These are phyloP conservation scores for Mimumesa dahlbomi DNA, from an alignment of 2,888 invertebrate genomes.

Conservation along the genomic window DNA sequence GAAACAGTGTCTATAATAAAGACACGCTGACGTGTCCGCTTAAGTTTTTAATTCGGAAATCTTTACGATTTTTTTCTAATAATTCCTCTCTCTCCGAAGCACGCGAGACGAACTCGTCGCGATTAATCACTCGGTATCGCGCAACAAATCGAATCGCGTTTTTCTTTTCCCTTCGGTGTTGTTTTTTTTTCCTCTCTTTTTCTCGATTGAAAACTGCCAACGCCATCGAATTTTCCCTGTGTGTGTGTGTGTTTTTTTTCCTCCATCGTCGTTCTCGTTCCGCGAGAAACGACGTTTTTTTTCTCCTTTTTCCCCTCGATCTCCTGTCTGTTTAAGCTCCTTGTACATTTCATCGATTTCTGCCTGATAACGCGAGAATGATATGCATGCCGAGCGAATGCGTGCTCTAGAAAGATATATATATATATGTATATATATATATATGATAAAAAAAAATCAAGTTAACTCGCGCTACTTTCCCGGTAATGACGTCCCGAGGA, in stretches of 20 bases:
- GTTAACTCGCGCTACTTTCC: neutral
- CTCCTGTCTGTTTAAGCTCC: slow-evolving; percentile 16
- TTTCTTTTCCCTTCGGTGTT: too few species aligned
- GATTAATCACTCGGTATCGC: slow-evolving; percentile 24
- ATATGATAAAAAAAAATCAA: too few species aligned
- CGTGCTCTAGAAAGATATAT: neutral
- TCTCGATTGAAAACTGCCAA: slow-evolving; percentile 47
- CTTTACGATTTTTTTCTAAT: slow-evolving; percentile 17
- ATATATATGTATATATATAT: too few species aligned
- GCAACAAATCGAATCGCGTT: slow-evolving; percentile 11
- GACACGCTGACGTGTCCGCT: slow-evolving; percentile 19
- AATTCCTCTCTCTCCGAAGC: slow-evolving; percentile 12
- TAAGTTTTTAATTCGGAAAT: slow-evolving; percentile 36
- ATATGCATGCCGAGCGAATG: slow-evolving; percentile 1
- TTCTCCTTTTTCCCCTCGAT: too few species aligned
- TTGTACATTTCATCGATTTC: slow-evolving; percentile 32
- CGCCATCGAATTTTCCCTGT: slow-evolving; percentile 25
- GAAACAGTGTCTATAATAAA: slow-evolving; percentile 5
- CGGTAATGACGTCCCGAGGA: slow-evolving; percentile 1
- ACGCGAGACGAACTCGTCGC: slow-evolving; percentile 12
- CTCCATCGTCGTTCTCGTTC: too few species aligned
- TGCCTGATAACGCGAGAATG: slow-evolving; percentile 6
- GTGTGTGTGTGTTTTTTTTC: too few species aligned
- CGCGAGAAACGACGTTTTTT: slow-evolving; percentile 7
- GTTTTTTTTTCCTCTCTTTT: too few species aligned